Evolutionary conservation across 2,113 vertebrate genomes (phyloP), one percentile per base, ranked within the genome.

Genomic region (Gadus chalcogrammus): DNA sequence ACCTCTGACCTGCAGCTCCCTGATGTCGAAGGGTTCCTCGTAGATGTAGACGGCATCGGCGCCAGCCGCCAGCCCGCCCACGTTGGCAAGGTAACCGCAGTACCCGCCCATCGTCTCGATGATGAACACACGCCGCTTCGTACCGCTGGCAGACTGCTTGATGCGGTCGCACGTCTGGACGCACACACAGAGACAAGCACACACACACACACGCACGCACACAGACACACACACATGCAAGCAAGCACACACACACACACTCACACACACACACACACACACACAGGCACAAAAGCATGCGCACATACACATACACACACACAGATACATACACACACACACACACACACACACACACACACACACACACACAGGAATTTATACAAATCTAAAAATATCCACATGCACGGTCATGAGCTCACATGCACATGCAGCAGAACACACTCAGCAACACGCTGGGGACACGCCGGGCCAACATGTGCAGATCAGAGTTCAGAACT

Each of bases 41-140:
- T 94, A 98, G 88, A 99, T 96, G 82, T 98, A 99, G 1, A 96
- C 96, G 0, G 95, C 94, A 53, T 99, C 97, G 0, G 97, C 97
- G 0, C 97, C 96, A 0, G 96, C 93, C 0, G 97, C 95, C 2
- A 99, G 94, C 1, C 91, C 97, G 0, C 95, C 96, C 88, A 99
- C 96, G 2, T 93, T 98, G 61, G 97, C 96, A 92, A 99, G 90
- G 82, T 99, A 99, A 6, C 97, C 97, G 0, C 97, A 98, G 84
- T 95, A 99, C 28, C 97, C 97, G 0, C 97, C 96, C 97, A 99
- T 99, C 9, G 97, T 98, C 91, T 99, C 97, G 0, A 99, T 99
- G 93, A 98, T 98, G 92, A 99, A 99, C 0, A 99, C 96, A 0
- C 96, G 92, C 0, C 95, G 91, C 85, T 99, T 99, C 69, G 97